These are phyloP conservation scores for Gari tellinella DNA, from an alignment of 2,888 invertebrate genomes.

Conservation along the genomic window DNA sequence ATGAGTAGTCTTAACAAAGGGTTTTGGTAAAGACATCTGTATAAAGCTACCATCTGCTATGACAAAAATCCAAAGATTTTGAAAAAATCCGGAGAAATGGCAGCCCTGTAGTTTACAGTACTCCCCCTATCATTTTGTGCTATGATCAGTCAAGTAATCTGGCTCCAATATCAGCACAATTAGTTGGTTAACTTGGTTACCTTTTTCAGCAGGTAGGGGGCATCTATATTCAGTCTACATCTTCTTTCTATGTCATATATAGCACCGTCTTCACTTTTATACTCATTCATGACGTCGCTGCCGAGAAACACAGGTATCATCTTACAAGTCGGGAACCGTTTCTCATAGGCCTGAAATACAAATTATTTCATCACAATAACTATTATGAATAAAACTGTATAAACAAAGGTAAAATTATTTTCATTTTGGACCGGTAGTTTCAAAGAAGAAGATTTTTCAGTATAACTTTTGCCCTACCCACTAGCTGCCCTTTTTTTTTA, in stretches of 20 bases:
- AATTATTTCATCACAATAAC: neutral
- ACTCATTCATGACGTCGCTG: slow-evolving; percentile 92
- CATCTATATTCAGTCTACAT: slow-evolving; percentile 96
- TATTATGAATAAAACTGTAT: neutral
- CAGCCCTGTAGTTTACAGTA: no score
- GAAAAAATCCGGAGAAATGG: no score
- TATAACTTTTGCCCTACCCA: no score
- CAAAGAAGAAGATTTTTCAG: neutral
- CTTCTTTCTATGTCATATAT: slow-evolving; percentile 92
- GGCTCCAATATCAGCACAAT: no score
- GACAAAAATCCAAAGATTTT: no score
- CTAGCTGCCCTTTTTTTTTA: no score
- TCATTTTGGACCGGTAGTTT: neutral
- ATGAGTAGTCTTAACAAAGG: no score
- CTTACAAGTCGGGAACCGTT: slow-evolving; percentile 95
- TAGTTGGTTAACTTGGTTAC: no score
- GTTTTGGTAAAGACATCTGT: no score
- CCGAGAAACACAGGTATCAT: slow-evolving; percentile 97
- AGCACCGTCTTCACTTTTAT: slow-evolving; percentile 91
- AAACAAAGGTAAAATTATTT: neutral
- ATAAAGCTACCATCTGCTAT: no score
- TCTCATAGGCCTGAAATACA: slow-evolving; percentile 93
- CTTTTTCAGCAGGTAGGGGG: slow-evolving; percentile 97
- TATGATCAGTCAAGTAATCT: no score
- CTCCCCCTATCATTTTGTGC: no score